Evolutionary conservation across 2,797 vertebrate species (phyloP).

Genomic region (Petrocephalus schoutedeni): DNA sequence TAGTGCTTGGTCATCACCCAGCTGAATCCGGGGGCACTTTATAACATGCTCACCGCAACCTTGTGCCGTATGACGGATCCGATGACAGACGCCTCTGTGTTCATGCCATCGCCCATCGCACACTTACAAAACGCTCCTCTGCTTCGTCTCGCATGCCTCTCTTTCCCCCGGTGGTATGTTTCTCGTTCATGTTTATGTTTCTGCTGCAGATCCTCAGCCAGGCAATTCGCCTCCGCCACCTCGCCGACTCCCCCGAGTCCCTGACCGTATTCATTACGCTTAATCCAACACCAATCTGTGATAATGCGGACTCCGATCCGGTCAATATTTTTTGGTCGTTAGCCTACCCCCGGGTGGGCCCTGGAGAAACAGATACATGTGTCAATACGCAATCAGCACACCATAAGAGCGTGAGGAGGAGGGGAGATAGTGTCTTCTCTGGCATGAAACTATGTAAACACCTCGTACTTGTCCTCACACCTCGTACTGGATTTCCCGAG

Average conservation of each 20-base stretch:
- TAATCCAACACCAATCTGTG: constrained; percentile 15
- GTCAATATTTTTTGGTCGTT: not conserved
- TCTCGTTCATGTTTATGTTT: not conserved
- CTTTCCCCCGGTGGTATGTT: not conserved
- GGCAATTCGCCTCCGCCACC: not conserved
- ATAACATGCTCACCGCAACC: not conserved
- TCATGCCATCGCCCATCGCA: not conserved
- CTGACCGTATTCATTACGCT: constrained; percentile 6
- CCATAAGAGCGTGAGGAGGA: not conserved
- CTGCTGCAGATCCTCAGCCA: not conserved
- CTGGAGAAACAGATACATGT: not conserved
- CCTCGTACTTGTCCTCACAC: not conserved
- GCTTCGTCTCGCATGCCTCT: not conserved
- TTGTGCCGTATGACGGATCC: too few species aligned
- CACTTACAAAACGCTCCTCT: not conserved
- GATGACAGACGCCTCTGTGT: not conserved
- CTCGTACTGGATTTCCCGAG: not conserved
- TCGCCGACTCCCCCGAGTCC: not conserved
- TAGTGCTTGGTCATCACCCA: not conserved
- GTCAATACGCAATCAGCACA: not conserved
- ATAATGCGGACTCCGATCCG: not conserved
- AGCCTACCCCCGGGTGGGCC: not conserved
- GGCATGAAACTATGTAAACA: not conserved
- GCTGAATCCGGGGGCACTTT: not conserved
- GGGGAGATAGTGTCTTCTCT: not conserved